Base-by-base conservation (phyloP, 2,797 vertebrate genomes). In the Lepidocolaptes lacrymiger region DNA sequence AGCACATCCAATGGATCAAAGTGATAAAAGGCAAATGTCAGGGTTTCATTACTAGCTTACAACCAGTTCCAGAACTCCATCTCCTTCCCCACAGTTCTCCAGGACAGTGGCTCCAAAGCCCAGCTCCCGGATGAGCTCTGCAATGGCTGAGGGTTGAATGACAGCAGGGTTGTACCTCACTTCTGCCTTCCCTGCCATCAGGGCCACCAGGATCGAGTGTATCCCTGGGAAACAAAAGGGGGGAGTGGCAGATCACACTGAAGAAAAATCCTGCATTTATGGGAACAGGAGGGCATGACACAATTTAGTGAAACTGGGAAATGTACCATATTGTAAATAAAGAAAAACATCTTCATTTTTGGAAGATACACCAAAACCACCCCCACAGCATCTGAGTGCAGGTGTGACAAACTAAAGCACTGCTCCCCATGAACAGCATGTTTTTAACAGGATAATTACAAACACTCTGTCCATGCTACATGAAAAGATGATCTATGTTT, bases 131-230 rank as follows among this genome's bases (percentile, higher is more conserved):
- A 99, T 99, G 84, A 98, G 98, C 86, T 99, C 99, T 0, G 98
- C 98, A 71, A 99, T 98, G 32, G 97, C 97, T 49, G 95, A 87
- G 4, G 99, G 99, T 90, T 99, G 98, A 12, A 98, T 98, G 86
- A 99, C 41, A 20, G 98, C 97, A 39, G 99, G 97, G 79, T 99
- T 99, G 77, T 99, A 99, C 68, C 99, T 98, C 87, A 99, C 99
- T 96, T 99, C 99, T 41, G 99, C 99, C 97, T 99, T 99, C 67
- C 99, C 99, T 37, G 99, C 99, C 99, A 99, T 99, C 8, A 99
- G 97, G 32, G 99, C 99, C 32, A 99, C 99, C 62, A 99, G 98
- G 52, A 99, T 98, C 0, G 99, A 99, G 95, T 98, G 98, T 93
- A 99, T 98, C 73, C 99, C 99, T 99, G 84, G 58, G 72, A 94